A percentile compares a stretch with the other conserved stretches of the same genome.
Evolutionary conservation across 92 coral and sea anemone species (phyloP).

Genomic region (Umimayanthus kanabou): DNA sequence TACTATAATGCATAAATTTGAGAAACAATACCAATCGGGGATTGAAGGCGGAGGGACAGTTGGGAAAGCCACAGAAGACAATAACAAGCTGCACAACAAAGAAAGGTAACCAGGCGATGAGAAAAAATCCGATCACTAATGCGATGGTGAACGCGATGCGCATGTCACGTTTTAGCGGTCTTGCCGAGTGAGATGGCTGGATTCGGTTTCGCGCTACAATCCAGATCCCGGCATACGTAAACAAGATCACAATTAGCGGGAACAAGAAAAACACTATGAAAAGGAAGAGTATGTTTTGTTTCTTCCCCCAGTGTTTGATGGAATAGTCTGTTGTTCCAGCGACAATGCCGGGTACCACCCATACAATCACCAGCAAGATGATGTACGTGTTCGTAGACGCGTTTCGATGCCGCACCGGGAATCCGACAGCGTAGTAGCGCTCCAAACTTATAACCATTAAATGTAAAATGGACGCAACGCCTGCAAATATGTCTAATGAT

Average conservation of each 20-base stretch:
- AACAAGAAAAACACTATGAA: conserved; percentile 68
- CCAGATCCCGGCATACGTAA: conserved; percentile 84
- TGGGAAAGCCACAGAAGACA: conserved; percentile 52
- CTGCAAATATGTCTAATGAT: conserved; percentile 71
- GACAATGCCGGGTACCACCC: conserved; percentile 76
- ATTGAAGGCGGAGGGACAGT: conserved; percentile 43
- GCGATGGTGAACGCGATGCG: conserved; percentile 92
- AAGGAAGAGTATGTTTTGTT: conserved; percentile 67
- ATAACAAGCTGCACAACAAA: conserved; percentile 67
- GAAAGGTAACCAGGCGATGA: conserved; percentile 88
- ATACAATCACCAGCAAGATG: conserved; percentile 61
- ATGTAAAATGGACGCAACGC: conserved; percentile 78
- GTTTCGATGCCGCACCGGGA: conserved; percentile 88
- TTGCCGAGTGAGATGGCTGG: conserved; percentile 58
- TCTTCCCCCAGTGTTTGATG: conserved; percentile 43
- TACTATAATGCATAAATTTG: conserved; percentile 86
- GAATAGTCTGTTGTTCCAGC: conserved; percentile 48
- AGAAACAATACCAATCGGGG: conserved; percentile 56
- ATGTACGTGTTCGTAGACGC: conserved; percentile 61
- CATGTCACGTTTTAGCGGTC: conserved; percentile 87
- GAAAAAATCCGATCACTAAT: conserved; percentile 76
- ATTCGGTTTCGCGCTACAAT: conserved; percentile 66
- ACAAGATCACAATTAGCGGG: conserved; percentile 74
- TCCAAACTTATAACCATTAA: conserved; percentile 83
- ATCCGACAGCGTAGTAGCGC: conserved; percentile 76